Conservation (phyloP, 2,888 invertebrate genomes). For the Agrochola litura region DNA sequence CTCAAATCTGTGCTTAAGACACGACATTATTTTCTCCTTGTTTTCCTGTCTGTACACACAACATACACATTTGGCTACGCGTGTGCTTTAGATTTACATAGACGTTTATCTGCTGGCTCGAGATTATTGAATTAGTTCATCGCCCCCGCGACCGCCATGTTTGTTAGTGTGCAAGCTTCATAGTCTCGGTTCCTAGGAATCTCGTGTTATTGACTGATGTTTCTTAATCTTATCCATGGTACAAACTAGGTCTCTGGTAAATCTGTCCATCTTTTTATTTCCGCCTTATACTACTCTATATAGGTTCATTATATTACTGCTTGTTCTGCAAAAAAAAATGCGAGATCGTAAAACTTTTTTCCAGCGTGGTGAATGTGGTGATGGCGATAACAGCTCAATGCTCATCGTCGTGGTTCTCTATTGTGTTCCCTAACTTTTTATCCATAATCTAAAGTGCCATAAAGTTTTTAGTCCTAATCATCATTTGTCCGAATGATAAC, state of each 20-base stretch:
- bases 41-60: constrained; percentile 39
- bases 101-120: constrained; percentile 49
- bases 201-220: constrained; percentile 34
- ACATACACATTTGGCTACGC: constrained; percentile 40
- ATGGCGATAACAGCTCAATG: background rate
- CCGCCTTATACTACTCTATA: too few relatives aligned
- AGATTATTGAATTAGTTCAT: constrained; percentile 66
- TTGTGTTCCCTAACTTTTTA: too few relatives aligned
- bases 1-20: background rate
- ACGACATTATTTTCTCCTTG: background rate
- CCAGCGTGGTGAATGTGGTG: background rate
- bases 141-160: constrained; percentile 50
- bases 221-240: constrained; percentile 27
- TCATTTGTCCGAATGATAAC: too few relatives aligned
- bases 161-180: constrained; percentile 17
- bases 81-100: constrained; percentile 54
- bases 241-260: constrained; percentile 6
- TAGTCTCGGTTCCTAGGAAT: constrained; percentile 3
- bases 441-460: too few relatives aligned
- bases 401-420: background rate
- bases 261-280: background rate
- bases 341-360: background rate
- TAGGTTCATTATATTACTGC: background rate
- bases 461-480: too few relatives aligned
- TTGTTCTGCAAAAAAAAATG: background rate